Conservation (phyloP, 2,888 invertebrate genomes). For the Euclidia mi region DNA sequence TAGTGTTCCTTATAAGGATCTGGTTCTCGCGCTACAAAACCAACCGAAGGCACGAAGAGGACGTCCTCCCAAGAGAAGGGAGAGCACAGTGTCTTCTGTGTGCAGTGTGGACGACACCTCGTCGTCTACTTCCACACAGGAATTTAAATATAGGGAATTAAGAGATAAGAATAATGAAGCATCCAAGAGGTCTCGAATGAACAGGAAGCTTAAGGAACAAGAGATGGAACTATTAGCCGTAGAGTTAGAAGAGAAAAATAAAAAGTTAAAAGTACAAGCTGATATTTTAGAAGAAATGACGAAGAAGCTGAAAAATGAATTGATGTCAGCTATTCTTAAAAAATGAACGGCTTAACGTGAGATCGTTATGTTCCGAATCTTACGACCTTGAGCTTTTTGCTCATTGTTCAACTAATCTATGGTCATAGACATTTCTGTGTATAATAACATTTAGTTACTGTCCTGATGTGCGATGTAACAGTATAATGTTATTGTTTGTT, state of each 20-base stretch:
- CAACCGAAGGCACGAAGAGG: slow-evolving; percentile 85
- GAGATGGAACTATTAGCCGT: slow-evolving; percentile 88
- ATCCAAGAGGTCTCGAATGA: slow-evolving; percentile 93
- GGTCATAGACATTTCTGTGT: slow-evolving; percentile 57
- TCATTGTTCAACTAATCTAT: slow-evolving; percentile 58
- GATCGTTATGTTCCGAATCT: slow-evolving; percentile 40
- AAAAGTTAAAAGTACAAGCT: slow-evolving; percentile 91
- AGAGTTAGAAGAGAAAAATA: slow-evolving; percentile 91
- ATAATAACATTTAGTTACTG: slow-evolving; percentile 27
- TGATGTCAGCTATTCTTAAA: slow-evolving; percentile 91
- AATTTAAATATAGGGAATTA: slow-evolving; percentile 91
- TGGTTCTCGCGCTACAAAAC: slow-evolving; percentile 81
- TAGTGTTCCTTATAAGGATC: slow-evolving; percentile 80
- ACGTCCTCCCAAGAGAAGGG: slow-evolving; percentile 88
- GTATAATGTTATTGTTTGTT: slow-evolving; percentile 33
- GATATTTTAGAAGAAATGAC: slow-evolving; percentile 92
- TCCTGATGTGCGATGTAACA: slow-evolving; percentile 35
- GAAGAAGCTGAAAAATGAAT: slow-evolving; percentile 91
- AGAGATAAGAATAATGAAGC: slow-evolving; percentile 95
- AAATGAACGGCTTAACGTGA: slow-evolving; percentile 71
- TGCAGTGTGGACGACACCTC: slow-evolving; percentile 83
- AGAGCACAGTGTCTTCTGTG: slow-evolving; percentile 81
- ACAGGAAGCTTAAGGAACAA: slow-evolving; percentile 90
- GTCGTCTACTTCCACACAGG: slow-evolving; percentile 79
- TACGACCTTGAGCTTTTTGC: slow-evolving; percentile 61